phyloP scores from a whole-genome alignment of 2,888 invertebrate genomes.

The Pardosa pseudoannulata region DNA sequence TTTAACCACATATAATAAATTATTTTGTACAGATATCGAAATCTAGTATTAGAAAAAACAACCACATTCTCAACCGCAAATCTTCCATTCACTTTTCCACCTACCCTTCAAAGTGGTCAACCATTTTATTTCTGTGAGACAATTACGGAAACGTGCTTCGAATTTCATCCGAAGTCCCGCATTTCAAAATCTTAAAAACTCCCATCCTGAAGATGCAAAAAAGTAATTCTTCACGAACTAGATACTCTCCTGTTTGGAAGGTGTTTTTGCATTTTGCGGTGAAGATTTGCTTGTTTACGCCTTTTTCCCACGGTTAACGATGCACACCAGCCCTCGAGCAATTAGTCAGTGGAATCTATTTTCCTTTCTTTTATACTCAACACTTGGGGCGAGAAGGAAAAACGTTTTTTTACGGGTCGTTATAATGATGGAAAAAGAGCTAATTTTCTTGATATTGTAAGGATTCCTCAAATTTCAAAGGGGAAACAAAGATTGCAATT shows the following conservation, averaged over 20 bases:
- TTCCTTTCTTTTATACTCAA: not conserved
- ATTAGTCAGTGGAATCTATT: not conserved
- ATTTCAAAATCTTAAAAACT: not conserved
- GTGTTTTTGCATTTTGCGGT: constrained; percentile 2
- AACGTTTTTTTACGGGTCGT: no score
- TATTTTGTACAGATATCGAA: no score
- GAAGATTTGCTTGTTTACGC: constrained; percentile 26
- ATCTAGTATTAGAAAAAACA: no score
- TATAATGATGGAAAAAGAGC: no score
- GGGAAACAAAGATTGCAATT: no score
- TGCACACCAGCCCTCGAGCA: not conserved
- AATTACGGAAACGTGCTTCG: not conserved
- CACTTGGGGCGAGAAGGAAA: no score
- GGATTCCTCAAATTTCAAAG: no score
- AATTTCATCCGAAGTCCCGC: not conserved
- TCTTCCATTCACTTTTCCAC: not conserved
- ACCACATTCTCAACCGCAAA: constrained; percentile 2
- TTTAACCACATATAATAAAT: no score
- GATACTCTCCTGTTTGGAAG: not conserved
- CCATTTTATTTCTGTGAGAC: not conserved
- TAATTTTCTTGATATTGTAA: no score
- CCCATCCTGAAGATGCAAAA: not conserved
- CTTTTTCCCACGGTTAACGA: constrained; percentile 33
- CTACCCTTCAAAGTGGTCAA: not conserved
- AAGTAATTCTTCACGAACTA: not conserved